Conservation (phyloP, 2,797 vertebrate genomes). For the Halcyon chelicuti region DNA sequence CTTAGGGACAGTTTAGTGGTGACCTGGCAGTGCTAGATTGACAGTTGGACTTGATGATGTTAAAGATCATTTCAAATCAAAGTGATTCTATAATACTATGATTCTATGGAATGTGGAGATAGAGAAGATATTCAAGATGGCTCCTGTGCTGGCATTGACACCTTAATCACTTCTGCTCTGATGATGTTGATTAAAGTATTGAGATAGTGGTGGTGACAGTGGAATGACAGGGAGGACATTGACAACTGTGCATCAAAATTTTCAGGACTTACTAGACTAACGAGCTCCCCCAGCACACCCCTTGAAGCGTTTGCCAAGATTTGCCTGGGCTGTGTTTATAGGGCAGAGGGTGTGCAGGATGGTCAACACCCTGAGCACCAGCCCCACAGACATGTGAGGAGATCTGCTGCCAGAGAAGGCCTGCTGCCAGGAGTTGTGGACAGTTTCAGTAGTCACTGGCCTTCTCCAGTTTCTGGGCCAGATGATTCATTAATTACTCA, state of each 20-base stretch:
- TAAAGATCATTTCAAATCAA: no score
- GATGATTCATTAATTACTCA: background rate
- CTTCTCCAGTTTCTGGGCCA: background rate
- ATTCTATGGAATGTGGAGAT: background rate
- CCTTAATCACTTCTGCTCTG: background rate
- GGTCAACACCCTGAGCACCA: accelerated
- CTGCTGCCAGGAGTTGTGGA: background rate
- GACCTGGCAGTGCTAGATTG: no score
- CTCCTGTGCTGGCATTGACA: background rate
- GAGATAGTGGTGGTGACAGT: background rate
- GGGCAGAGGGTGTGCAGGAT: background rate
- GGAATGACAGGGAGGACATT: background rate
- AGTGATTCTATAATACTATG: background rate
- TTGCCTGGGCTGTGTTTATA: background rate
- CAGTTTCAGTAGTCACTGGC: no score
- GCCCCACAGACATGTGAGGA: background rate
- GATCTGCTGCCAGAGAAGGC: background rate
- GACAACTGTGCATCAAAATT: background rate
- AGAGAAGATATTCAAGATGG: background rate
- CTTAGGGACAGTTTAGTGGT: no score
- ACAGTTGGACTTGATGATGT: no score
- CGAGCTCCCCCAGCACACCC: accelerated
- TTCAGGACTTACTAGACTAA: background rate
- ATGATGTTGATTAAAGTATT: background rate
- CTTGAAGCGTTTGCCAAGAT: background rate